Base-by-base conservation (phyloP, 2,888 invertebrate species). In the Tenthredo amoena region DNA sequence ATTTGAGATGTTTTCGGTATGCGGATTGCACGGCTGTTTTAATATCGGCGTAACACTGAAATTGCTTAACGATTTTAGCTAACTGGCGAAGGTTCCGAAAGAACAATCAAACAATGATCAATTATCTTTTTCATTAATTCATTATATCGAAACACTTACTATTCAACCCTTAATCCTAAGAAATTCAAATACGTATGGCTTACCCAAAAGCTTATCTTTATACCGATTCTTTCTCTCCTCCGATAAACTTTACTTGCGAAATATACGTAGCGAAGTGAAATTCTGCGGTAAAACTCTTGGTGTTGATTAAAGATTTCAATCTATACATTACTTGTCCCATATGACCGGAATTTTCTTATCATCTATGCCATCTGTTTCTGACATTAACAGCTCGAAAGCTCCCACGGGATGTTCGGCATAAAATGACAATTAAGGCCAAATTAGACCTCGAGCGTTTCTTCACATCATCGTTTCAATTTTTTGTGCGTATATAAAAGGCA, bases 321-420 rank as follows among this genome's bases (percentile, higher is more conserved):
- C 72, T 74, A 74, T n/a, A 55, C 77, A 34, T 77, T 47, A 77
- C 55, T 12, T 9, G 34, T 50, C 77, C 77, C 50, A 55, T 12
- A 31, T 77, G 77, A n/a, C 55, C 21, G 34, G 77, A 77, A 77
- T 55, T 77, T 12, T 74, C 1, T 9, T 77, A 77, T 77, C 77
- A 50, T 55, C 34, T 9, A 31, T 55, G 31, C 31, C 50, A 77
- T 77, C 77, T 34, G n/a, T 55, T 55, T n/a, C 34, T 55, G 50
- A 77, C 31, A 55, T 47, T 50, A 15, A 2, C 34, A 26, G 62
- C 31, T 21, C 40, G 55, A 31, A 31, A 21, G 18, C 34, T 47
- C 77, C 77, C 77, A 15, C 77, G 77, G 77, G 77, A 55, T 37
- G 34, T 77, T 77, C 18, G n/a, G 72, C 43, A 50, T 77, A 34